Base-by-base conservation (phyloP, 2,888 invertebrate genomes). In the Philaethria dido region DNA sequence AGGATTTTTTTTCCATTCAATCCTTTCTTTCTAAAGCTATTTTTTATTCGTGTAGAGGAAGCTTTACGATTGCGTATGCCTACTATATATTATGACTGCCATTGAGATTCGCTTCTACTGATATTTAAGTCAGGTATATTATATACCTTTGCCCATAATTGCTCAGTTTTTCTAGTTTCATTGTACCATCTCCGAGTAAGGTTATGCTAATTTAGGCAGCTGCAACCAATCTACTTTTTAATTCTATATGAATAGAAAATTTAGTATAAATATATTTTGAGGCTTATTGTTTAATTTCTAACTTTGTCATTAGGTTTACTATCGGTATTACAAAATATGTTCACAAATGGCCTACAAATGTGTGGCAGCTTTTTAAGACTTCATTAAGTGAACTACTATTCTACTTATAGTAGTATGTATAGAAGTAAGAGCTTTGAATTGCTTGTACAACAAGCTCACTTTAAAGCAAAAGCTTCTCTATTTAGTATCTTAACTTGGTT, bases 361-460 rank as follows among this genome's bases (percentile, higher is more conserved):
- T 42, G 22, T 22, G 25, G 39, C 57, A 20, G 29, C 18, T 16
- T 33, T 36, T 55, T 39, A 14, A 20, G 9, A 14, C 8, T 11
- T 11, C n/a, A n/a, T 57, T 14, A 42, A 9, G 57, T 57, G 57
- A 57, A 57, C 22, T 57, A 20, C 0, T 57, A 57, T 22, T 42
- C n/a, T 25, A 57, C 11, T 57, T 22, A 3, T 39, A 29, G 8
- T 18, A 13, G 29, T 52, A 52, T 16, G 44, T 45, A 25, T 36
- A 25, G 33, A 52, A 66, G 16, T 61, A 20, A 57, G 25, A 65
- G 68, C 68, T 69, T 69, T 67, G 62, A 63, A 55, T 61, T 39
- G 64, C 67, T 67, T 70, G 67, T 70, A 11, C 29, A 64, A 64
- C 64, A 67, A 67, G 67, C 50, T 20, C 20, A 61, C 42, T 48